Percentiles rank a stretch among this genome's conserved stretches.
Conservation (phyloP, 2,888 invertebrate genomes). For the Ryuthela nishihirai region DNA sequence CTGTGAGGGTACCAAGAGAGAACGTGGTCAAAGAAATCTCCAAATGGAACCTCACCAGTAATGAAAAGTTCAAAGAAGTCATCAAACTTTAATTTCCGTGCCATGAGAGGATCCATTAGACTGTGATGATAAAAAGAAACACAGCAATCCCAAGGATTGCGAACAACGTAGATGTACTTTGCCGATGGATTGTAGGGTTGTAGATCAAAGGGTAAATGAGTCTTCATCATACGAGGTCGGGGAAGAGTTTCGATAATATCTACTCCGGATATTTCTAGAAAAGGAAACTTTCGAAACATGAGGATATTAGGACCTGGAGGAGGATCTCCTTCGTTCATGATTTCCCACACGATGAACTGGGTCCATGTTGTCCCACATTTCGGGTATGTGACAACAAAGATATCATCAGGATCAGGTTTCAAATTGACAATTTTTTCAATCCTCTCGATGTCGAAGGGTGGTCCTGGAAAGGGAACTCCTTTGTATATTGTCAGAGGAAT, state of each 20-base stretch:
- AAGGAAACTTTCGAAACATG: slow-evolving; percentile 29
- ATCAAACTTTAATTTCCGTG: slow-evolving; percentile 42
- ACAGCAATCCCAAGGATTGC: slow-evolving; percentile 54
- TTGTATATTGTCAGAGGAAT: slow-evolving; percentile 6
- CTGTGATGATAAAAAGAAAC: slow-evolving; percentile 52
- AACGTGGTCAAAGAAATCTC: slow-evolving; percentile 40
- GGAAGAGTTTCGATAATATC: slow-evolving; percentile 7
- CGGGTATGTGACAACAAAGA: slow-evolving; percentile 36
- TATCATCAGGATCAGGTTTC: slow-evolving; percentile 16
- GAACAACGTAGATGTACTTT: slow-evolving; percentile 50
- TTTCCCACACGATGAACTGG: slow-evolving; percentile 35
- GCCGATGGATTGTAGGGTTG: slow-evolving; percentile 24
- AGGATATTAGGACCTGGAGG: slow-evolving; percentile 31
- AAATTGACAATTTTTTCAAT: slow-evolving; percentile 12
- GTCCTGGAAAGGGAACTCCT: slow-evolving; percentile 10
- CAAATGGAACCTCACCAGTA: slow-evolving; percentile 47
- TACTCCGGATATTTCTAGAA: slow-evolving; percentile 20
- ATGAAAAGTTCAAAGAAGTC: slow-evolving; percentile 51
- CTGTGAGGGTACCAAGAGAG: slow-evolving; percentile 36
- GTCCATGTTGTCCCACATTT: slow-evolving; percentile 40
- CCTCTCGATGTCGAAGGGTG: neutral
- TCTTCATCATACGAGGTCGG: slow-evolving; percentile 28
- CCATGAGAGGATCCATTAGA: neutral
- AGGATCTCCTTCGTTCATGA: slow-evolving; percentile 23
- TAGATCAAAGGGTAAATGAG: slow-evolving; percentile 30